phyloP scores from a whole-genome alignment of 2,888 invertebrate species.

The Micoletzkya japonica region DNA sequence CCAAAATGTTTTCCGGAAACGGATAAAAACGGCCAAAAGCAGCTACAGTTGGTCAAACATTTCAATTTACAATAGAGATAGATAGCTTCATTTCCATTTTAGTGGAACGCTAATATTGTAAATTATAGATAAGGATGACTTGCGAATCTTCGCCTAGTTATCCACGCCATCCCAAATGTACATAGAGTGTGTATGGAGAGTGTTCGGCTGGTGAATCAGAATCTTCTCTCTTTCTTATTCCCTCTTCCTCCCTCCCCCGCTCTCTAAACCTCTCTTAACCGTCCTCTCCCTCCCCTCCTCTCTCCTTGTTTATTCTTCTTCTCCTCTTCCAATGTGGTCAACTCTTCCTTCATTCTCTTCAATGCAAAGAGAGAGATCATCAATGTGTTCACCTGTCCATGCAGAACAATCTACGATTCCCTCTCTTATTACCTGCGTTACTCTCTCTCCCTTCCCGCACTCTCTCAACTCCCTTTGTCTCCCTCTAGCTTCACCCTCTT shows the following conservation, averaged over 20 bases:
- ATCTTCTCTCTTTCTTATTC: neutral
- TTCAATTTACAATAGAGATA: too few relatives aligned
- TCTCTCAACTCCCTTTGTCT: neutral
- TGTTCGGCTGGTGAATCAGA: too few relatives aligned
- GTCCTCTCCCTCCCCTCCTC: neutral
- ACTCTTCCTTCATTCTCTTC: conserved; percentile 15
- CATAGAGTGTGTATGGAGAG: too few relatives aligned
- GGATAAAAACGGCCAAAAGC: too few relatives aligned
- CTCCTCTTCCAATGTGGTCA: neutral
- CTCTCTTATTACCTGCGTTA: neutral
- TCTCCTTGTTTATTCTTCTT: neutral
- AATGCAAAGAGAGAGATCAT: neutral
- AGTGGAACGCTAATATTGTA: too few relatives aligned
- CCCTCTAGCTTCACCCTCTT: neutral
- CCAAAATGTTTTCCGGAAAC: too few relatives aligned
- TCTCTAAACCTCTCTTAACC: neutral
- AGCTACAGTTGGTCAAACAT: too few relatives aligned
- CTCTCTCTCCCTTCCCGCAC: neutral
- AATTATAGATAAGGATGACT: too few relatives aligned
- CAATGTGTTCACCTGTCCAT: neutral
- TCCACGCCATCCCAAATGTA: too few relatives aligned
- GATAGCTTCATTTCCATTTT: too few relatives aligned
- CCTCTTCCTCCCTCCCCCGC: neutral
- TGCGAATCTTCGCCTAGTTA: too few relatives aligned
- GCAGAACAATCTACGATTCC: neutral